Percentiles rank a stretch among this genome's conserved stretches.
These are phyloP conservation scores for Cryptomyrus ogoouensis DNA, from an alignment of 2,113 vertebrate species.

Conservation along the genomic window DNA sequence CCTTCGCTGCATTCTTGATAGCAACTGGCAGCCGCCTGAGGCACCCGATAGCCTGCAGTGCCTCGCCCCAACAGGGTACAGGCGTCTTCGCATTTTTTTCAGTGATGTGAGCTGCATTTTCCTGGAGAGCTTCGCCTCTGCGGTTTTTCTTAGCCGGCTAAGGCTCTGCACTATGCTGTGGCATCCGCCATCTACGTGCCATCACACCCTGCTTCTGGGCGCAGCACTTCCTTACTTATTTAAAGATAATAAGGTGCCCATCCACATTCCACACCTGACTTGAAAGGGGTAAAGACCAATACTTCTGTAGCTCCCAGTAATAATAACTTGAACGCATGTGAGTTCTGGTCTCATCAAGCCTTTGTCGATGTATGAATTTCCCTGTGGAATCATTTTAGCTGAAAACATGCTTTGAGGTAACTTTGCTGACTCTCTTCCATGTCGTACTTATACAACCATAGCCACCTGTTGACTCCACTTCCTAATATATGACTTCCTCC, in stretches of 20 bases:
- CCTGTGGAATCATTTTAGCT: not conserved
- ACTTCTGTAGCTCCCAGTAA: not conserved
- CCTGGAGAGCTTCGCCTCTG: not conserved
- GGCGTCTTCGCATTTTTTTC: not conserved
- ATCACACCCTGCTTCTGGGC: not conserved
- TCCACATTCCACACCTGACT: not conserved
- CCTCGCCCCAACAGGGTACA: not conserved
- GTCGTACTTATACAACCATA: not conserved
- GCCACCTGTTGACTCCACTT: not conserved
- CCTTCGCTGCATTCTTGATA: not conserved
- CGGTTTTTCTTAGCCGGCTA: not conserved
- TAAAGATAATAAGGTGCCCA: not conserved
- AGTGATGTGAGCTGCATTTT: not conserved
- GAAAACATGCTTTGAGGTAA: not conserved
- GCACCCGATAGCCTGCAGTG: not conserved
- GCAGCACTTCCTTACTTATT: not conserved
- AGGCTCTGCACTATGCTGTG: not conserved
- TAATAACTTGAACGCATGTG: not conserved
- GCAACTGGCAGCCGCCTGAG: not conserved
- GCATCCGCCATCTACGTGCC: not conserved
- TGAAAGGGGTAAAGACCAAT: not conserved
- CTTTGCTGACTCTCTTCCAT: not conserved
- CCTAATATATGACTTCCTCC: not conserved
- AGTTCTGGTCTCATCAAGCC: not conserved
- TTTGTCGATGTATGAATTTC: not conserved